Evolutionary conservation across 2,113 vertebrate genomes (phyloP).

Genomic region (human (Homo sapiens)): DNA sequence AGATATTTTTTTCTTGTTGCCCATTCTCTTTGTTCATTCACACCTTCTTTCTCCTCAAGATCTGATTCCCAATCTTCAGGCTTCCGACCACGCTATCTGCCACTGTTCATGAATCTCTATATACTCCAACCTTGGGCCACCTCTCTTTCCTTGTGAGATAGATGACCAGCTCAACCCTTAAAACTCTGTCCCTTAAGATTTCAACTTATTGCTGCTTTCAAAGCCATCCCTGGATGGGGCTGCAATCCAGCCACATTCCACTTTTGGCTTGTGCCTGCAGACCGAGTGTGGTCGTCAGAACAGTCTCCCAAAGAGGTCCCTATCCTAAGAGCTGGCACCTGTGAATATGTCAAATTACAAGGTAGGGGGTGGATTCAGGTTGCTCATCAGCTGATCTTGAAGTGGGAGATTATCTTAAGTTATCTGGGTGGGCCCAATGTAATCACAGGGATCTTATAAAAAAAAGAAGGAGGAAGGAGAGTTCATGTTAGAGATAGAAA

Average conservation of each 20-base stretch:
- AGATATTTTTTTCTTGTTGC: background rate
- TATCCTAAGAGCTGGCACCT: background rate
- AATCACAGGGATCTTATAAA: background rate
- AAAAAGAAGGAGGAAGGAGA: background rate
- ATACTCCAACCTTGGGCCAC: background rate
- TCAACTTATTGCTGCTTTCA: background rate
- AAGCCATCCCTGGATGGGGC: background rate
- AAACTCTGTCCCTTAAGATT: background rate
- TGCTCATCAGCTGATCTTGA: background rate
- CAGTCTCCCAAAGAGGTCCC: background rate
- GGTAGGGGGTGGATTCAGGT: background rate
- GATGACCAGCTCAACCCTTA: rapidly evolving
- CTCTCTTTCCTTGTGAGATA: background rate
- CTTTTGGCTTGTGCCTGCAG: background rate
- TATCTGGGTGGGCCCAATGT: background rate
- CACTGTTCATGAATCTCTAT: rapidly evolving
- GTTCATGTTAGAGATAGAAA: background rate
- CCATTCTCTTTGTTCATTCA: background rate
- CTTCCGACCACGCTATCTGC: background rate
- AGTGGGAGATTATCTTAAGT: background rate
- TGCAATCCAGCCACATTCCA: rapidly evolving
- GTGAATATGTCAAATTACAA: background rate
- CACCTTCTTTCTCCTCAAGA: background rate
- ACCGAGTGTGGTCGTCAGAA: background rate
- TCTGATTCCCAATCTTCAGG: too few species aligned